Percentiles rank a stretch among this genome's conserved stretches.
phyloP scores from a whole-genome alignment of 2,113 vertebrate genomes.

The Otus sunia region DNA sequence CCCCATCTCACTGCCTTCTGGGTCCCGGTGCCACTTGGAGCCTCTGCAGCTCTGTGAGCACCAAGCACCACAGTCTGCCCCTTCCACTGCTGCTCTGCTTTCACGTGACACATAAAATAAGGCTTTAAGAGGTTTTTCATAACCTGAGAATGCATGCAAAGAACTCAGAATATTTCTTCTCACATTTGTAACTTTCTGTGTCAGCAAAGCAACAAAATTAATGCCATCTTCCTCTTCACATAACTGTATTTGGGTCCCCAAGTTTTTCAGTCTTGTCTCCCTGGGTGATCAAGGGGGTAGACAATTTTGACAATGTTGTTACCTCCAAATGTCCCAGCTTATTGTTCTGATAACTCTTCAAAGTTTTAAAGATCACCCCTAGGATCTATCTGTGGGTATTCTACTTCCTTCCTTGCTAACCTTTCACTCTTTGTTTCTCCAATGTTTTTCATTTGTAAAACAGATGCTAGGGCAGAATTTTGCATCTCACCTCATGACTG shows the following conservation, averaged over 20 bases:
- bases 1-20: neutral
- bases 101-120: neutral
- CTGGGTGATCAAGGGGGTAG: neutral
- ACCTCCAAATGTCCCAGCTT: neutral
- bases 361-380: neutral
- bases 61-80: rapidly evolving
- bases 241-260: neutral
- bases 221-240: neutral
- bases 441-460: neutral
- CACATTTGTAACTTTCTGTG: neutral
- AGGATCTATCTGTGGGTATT: neutral
- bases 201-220: neutral
- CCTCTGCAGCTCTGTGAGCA: neutral
- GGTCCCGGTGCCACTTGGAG: neutral
- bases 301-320: neutral
- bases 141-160: neutral
- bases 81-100: neutral
- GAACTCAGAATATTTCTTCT: neutral
- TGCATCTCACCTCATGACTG: neutral
- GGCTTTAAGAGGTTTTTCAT: neutral
- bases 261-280: neutral
- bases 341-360: neutral
- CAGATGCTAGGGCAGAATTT: neutral
- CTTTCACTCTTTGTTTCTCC: neutral
- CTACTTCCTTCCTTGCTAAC: neutral